Evolutionary conservation across 2,113 vertebrate genomes (phyloP).

Genomic region (Crotalus tigris): DNA sequence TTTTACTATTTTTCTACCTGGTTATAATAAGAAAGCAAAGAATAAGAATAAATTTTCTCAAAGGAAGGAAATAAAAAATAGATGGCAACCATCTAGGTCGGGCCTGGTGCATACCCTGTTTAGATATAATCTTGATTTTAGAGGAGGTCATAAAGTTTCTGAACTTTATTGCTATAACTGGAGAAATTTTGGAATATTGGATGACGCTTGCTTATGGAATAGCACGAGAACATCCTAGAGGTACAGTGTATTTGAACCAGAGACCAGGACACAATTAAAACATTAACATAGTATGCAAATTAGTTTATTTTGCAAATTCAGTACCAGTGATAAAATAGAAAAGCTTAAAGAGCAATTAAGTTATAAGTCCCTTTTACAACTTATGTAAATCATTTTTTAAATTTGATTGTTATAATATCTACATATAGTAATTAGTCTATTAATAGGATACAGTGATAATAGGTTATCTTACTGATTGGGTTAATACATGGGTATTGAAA

Average conservation of each 20-base stretch:
- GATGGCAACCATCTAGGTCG: background rate
- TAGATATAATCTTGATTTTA: background rate
- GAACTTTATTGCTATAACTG: background rate
- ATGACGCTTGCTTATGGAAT: background rate
- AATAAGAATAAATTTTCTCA: background rate
- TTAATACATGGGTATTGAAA: background rate
- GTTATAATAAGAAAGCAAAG: background rate
- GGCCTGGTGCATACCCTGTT: background rate
- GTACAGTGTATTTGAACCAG: background rate
- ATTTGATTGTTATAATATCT: background rate
- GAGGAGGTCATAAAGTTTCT: background rate
- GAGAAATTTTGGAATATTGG: background rate
- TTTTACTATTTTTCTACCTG: background rate
- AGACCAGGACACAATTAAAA: background rate
- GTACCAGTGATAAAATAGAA: background rate
- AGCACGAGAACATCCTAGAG: background rate
- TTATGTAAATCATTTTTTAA: background rate
- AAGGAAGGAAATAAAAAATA: background rate
- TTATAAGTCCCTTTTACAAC: background rate
- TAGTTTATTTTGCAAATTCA: background rate
- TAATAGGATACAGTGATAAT: background rate
- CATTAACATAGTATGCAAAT: background rate
- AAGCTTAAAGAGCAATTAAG: background rate
- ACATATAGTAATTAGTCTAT: background rate
- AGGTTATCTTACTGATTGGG: background rate